A percentile compares a stretch with the other conserved stretches of the same genome.
phyloP scores from a whole-genome alignment of 2,888 invertebrate genomes.

The Eupithecia insigniata region DNA sequence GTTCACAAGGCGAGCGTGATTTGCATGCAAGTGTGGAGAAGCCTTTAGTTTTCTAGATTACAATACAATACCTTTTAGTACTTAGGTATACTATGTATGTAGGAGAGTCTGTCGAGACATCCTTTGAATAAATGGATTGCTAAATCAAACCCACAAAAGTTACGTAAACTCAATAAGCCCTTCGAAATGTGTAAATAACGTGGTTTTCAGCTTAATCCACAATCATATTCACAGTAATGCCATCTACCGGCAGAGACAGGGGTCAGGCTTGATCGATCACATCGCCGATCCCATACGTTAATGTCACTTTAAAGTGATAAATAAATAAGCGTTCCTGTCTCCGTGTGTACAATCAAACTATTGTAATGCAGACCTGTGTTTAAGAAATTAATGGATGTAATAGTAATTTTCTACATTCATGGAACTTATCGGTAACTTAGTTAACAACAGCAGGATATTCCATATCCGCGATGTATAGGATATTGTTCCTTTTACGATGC shows the following conservation, averaged over 20 bases:
- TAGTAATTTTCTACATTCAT: conserved; percentile 7
- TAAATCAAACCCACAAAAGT: conserved; percentile 3
- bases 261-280: conserved; percentile 28
- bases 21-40: too few species aligned
- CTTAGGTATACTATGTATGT: neutral
- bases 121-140: neutral
- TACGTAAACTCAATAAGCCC: neutral
- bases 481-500: conserved; percentile 31
- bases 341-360: conserved; percentile 1
- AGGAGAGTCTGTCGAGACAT: neutral
- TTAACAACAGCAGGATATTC: conserved; percentile 26
- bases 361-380: neutral
- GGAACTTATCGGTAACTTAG: conserved; percentile 13
- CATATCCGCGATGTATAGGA: conserved; percentile 18
- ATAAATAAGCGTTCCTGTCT: conserved; percentile 19
- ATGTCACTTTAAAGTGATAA: conserved; percentile 17
- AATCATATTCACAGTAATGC: conserved; percentile 17
- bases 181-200: conserved; percentile 19
- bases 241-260: conserved; percentile 12
- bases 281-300: conserved; percentile 19
- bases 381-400: neutral
- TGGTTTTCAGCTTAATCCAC: conserved; percentile 1
- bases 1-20: too few species aligned
- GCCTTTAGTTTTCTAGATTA: conserved; percentile 9
- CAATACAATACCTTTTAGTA: conserved; percentile 3